A percentile compares a stretch with the other conserved stretches of the same genome.
Conservation (phyloP, 2,797 vertebrate genomes). For the Poecilia wingei region DNA sequence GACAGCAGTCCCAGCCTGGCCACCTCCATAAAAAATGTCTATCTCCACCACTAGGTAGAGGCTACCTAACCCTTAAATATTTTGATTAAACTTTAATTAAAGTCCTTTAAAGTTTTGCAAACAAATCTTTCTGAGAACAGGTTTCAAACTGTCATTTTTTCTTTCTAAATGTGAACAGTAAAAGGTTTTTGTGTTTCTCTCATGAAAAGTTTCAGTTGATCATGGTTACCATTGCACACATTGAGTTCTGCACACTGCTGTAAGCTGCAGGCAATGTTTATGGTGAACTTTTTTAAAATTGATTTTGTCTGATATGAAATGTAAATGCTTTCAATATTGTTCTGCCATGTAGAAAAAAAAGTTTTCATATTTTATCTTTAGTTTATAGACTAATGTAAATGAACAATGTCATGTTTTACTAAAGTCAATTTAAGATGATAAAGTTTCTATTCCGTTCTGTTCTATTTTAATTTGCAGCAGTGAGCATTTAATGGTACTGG, state of each 20-base stretch:
- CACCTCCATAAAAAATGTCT: no score
- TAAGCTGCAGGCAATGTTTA: neutral
- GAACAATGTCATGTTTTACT: neutral
- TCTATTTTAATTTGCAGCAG: neutral
- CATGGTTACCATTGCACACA: neutral
- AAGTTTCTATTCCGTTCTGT: neutral
- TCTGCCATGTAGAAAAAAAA: neutral
- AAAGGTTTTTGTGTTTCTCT: neutral
- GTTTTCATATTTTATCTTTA: neutral
- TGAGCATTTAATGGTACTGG: neutral
- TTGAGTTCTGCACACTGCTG: neutral
- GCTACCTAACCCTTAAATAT: neutral
- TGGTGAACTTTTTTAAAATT: neutral
- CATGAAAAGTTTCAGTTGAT: neutral
- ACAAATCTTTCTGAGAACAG: neutral
- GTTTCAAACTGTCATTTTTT: neutral
- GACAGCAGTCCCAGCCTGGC: no score
- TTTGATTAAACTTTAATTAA: neutral
- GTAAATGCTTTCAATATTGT: neutral
- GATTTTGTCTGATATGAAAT: neutral
- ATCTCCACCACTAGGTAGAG: neutral
- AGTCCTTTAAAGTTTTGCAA: neutral
- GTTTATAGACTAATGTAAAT: neutral
- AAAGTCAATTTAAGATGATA: neutral
- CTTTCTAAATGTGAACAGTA: neutral